These are phyloP conservation scores for Brotula barbata DNA, from an alignment of 2,797 vertebrate genomes.

Conservation along the genomic window DNA sequence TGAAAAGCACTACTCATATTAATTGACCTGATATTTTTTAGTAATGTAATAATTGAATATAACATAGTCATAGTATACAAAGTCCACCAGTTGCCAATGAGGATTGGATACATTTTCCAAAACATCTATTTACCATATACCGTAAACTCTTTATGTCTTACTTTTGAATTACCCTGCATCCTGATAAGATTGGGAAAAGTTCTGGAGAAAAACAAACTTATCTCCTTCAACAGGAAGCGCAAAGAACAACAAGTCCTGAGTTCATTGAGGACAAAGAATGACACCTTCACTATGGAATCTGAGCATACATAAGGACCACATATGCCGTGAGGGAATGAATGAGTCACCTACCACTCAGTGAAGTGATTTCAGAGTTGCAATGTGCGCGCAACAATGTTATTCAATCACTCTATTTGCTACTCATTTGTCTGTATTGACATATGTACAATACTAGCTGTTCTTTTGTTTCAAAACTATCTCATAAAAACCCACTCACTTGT, in stretches of 20 bases:
- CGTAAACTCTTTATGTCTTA: not conserved
- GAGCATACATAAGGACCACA: constrained; percentile 3
- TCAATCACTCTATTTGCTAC: not conserved
- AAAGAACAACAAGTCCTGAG: constrained; percentile 14
- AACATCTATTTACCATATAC: no score
- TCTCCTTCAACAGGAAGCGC: not conserved
- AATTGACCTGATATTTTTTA: no score
- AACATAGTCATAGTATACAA: no score
- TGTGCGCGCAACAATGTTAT: not conserved
- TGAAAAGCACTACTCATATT: no score
- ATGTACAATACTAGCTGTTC: constrained; percentile 3
- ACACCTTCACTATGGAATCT: constrained; percentile 15
- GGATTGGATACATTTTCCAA: no score
- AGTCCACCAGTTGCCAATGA: no score
- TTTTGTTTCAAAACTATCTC: not conserved
- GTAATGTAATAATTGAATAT: no score
- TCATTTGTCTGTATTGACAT: constrained; percentile 20
- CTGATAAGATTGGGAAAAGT: constrained; percentile 17
- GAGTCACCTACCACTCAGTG: constrained; percentile 33
- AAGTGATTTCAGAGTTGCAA: constrained; percentile 25
- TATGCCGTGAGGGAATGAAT: not conserved
- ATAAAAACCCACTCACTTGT: constrained; percentile 13
- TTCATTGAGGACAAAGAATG: constrained; percentile 16
- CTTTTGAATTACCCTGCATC: not conserved
- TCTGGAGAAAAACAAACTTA: not conserved